Base-by-base conservation (phyloP, 2,888 invertebrate genomes). In the Pimpla rufipes region DNA sequence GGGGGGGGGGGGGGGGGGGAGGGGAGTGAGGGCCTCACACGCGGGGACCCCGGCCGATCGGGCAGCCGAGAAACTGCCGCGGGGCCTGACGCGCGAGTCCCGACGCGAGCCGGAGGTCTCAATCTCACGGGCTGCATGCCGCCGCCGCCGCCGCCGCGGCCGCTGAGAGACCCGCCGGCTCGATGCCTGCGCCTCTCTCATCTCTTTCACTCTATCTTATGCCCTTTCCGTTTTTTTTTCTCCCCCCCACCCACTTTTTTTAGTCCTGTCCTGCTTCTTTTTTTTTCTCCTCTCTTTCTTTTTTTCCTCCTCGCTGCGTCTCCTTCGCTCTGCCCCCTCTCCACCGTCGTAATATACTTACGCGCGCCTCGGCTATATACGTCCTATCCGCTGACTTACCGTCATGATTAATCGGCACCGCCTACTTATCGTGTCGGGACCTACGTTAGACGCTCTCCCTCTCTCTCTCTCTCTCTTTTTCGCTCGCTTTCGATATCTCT, bases 381-480 rank as follows among this genome's bases (percentile, higher is more conserved):
- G 59, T 67, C 62, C 76, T 76, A 79, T 77, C 78, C 79, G 70
- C 86, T 88, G 87, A 90, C 88, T 90, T 90, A 90, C 89, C 85
- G 83, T 84, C 89, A 89, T 90, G 90, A 90, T 90, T 90, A 90
- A 90, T 90, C 90, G 90, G 89, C 90, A 90, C 90, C 90, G 90
- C 89, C 90, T 90, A 90, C 90, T 90, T 90, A 90, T 90, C 90
- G 89, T 89, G 90, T 89, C 75, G 82, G 74, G 79, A 83, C 75
- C 45, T 66, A 83, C 79, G 70, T 83, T 79, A 79, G 82, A 83
- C 75, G 82, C 70, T 71, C 82, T 64, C 79, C 5, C 29, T 29
- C 5, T 29, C 2, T 29, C 29, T 29, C 29, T 29, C 29, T 5
- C 5, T 29, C 5, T 29, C 29, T n/a, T n/a, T n/a, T n/a, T n/a